Conservation (phyloP, 2,797 vertebrate genomes). For the Chrosomus eos region DNA sequence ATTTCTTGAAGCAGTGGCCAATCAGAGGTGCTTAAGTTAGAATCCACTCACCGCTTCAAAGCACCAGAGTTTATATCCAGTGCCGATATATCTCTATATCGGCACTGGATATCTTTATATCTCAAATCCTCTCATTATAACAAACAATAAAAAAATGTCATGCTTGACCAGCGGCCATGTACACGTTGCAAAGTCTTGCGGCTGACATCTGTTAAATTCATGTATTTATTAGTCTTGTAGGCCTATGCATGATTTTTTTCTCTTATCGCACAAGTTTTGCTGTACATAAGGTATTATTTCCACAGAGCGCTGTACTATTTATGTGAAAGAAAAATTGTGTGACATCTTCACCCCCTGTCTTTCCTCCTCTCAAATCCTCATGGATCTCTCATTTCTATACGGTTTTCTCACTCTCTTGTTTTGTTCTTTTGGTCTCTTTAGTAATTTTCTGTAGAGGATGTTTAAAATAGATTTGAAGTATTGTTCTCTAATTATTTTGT, state of each 20-base stretch:
- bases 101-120: too few relatives aligned
- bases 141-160: too few relatives aligned
- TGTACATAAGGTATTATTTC: slow-evolving; percentile 22
- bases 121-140: too few relatives aligned
- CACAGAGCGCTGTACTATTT: slow-evolving; percentile 25
- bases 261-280: neutral
- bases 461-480: neutral
- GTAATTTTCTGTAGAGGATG: neutral
- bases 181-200: neutral
- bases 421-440: neutral
- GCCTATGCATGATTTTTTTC: neutral
- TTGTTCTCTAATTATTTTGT: neutral
- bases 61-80: too few relatives aligned
- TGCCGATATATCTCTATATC: too few relatives aligned
- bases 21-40: neutral
- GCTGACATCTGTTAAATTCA: neutral
- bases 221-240: neutral
- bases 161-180: neutral
- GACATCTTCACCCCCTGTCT: slow-evolving; percentile 42
- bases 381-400: neutral
- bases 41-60: neutral
- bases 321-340: slow-evolving; percentile 35
- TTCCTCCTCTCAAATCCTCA: slow-evolving; percentile 31
- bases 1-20: neutral
- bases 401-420: neutral